phyloP scores from a whole-genome alignment of 2,113 vertebrate species.

The Gambusia holbrooki region DNA sequence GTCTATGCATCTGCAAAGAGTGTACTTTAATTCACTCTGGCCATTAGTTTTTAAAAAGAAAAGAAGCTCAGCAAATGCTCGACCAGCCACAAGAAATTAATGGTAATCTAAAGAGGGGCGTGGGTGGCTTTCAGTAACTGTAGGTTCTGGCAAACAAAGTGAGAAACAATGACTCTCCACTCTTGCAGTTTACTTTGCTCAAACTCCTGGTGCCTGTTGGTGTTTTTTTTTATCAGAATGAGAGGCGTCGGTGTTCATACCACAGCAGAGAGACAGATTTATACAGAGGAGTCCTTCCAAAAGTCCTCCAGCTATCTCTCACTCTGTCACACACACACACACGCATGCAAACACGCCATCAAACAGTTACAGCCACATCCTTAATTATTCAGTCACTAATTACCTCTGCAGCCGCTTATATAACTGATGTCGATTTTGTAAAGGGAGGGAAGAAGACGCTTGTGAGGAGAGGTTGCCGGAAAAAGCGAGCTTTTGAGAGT shows the following conservation, averaged over 20 bases:
- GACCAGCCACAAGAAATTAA: conserved; percentile 28
- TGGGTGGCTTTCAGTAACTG: conserved; percentile 50
- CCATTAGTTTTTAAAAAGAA: conserved; percentile 1
- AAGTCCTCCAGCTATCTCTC: conserved; percentile 47
- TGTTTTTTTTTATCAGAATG: conserved; percentile 54
- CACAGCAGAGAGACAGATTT: conserved; percentile 62
- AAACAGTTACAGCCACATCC: conserved; percentile 59
- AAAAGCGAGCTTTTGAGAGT: conserved; percentile 50
- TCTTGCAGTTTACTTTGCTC: conserved; percentile 30
- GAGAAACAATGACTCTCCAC: conserved; percentile 41
- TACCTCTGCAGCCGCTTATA: conserved; percentile 63
- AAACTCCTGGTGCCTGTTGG: conserved; percentile 46
- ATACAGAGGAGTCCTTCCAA: conserved; percentile 68
- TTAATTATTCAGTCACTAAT: conserved; percentile 74
- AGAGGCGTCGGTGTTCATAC: conserved; percentile 49
- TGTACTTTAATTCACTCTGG: conserved; percentile 23
- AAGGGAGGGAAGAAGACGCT: conserved; percentile 42
- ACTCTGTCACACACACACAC: conserved; percentile 21
- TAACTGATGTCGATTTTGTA: conserved; percentile 66
- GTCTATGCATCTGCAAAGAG: conserved; percentile 7
- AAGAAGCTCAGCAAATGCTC: conserved; percentile 14
- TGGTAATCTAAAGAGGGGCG: conserved; percentile 35
- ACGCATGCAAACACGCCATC: conserved; percentile 40
- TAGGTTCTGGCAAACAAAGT: conserved; percentile 37
- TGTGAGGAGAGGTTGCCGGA: conserved; percentile 49